Base-by-base conservation (phyloP, 2,888 invertebrate species). In the Tenthredo livida region DNA sequence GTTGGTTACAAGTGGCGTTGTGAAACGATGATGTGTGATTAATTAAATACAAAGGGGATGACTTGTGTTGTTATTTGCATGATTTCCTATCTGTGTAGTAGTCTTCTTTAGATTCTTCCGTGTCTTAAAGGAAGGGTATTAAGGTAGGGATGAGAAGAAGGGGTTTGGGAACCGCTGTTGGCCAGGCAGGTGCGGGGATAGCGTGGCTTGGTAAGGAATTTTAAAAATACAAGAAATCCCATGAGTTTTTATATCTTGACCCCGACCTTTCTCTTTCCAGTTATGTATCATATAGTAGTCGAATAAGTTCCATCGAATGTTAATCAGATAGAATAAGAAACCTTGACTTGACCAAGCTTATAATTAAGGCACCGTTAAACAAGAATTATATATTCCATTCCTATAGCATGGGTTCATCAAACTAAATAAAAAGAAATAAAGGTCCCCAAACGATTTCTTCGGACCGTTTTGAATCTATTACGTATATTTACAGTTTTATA, bases 221-320 rank as follows among this genome's bases (percentile, higher is more conserved):
- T 84, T 43, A 77, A 77, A 84, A 67, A 72, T 73, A 77, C 77
- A 75, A 77, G 78, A 67, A 84, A 75, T 84, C 43, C 84, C 65
- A 84, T 84, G 84, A 84, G 67, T 84, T 78, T 84, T 84, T 84
- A 67, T 84, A 67, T 29, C 67, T 58, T 75, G 77, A 75, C 65
- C 83, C 83, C 83, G 83, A 83, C 83, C 83, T 83, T 83, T 83
- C 83, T 83, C 83, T 83, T 83, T 83, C 83, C 83, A 83, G 83
- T 83, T 83, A 83, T 67, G 61, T 70, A 47, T 83, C 43, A 83
- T 73, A 70, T 70, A 47, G 61, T 67, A 70, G 67, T 47, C 67
- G 40, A 61, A 61, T 80, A 47, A 61, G 58, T 61, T 80, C 21
- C 47, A 67, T 83, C 43, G 83, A 47, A 83, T 83, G 83, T 67